phyloP scores from a whole-genome alignment of 2,888 invertebrate genomes.

The Ephialtes manifestator region DNA sequence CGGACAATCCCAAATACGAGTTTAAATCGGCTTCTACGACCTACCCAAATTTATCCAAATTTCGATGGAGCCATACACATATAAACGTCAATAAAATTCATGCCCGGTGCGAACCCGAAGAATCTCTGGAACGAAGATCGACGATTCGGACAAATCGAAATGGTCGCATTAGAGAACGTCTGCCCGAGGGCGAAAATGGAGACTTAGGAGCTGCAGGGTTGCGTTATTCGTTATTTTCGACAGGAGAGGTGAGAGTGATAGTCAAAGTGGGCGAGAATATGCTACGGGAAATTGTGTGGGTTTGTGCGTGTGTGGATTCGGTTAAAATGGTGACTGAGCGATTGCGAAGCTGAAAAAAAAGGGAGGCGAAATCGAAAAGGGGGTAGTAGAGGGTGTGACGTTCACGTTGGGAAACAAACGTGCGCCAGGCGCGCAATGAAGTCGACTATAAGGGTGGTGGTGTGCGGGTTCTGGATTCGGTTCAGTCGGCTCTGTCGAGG shows the following conservation, averaged over 20 bases:
- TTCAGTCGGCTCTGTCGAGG: conserved; percentile 51
- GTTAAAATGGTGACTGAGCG: conserved; percentile 66
- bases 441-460: conserved; percentile 79
- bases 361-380: conserved; percentile 61
- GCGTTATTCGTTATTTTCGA: conserved; percentile 67
- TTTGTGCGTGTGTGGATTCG: conserved; percentile 67
- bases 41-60: conserved; percentile 66
- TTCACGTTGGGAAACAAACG: conserved; percentile 80
- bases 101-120: conserved; percentile 41
- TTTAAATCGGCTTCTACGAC: conserved; percentile 25
- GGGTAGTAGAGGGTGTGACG: conserved; percentile 77
- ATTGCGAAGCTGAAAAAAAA: conserved; percentile 61
- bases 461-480: conserved; percentile 72
- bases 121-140: conserved; percentile 65
- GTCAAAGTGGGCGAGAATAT: conserved; percentile 70
- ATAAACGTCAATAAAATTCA: conserved; percentile 65
- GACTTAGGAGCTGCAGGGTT: conserved; percentile 57
- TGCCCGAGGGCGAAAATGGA: conserved; percentile 67
- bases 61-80: conserved; percentile 36
- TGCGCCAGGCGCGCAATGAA: conserved; percentile 79
- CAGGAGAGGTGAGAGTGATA: conserved; percentile 61
- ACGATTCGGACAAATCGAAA: conserved; percentile 64
- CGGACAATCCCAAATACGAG: conserved; percentile 30
- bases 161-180: conserved; percentile 61
- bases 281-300: conserved; percentile 59